Conservation (phyloP, 2,797 vertebrate genomes). For the Catamblyrhynchus diadema region DNA sequence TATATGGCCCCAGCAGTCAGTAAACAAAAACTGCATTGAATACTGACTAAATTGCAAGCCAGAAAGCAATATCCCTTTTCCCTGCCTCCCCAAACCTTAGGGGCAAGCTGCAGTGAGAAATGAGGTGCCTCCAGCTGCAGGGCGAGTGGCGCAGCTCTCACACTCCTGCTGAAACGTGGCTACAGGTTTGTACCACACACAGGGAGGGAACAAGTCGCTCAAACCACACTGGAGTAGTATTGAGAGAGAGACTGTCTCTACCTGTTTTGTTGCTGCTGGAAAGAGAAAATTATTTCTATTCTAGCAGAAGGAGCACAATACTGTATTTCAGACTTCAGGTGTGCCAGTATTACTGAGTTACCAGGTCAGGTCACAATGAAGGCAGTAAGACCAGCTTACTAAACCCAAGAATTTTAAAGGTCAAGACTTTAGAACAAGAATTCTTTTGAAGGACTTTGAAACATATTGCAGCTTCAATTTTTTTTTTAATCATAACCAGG, state of each 20-base stretch:
- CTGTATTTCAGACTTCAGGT: not conserved
- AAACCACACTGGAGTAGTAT: not conserved
- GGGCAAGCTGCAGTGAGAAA: not conserved
- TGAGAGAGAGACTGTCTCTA: not conserved
- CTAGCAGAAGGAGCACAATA: not conserved
- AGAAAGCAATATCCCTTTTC: not conserved
- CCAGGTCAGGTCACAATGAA: not conserved
- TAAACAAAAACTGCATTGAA: not conserved
- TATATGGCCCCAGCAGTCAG: not conserved
- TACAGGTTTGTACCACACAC: accelerated
- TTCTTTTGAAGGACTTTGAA: not conserved
- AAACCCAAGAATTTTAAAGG: not conserved
- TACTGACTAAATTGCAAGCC: not conserved
- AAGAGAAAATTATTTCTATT: not conserved
- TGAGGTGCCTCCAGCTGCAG: not conserved
- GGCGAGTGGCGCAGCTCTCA: accelerated
- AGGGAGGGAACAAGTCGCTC: not conserved
- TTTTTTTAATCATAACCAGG: not conserved
- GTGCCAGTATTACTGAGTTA: not conserved
- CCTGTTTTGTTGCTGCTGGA: not conserved
- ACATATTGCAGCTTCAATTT: not conserved
- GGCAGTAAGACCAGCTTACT: not conserved
- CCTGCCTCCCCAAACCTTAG: not conserved
- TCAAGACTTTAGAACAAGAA: not conserved
- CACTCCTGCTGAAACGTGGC: not conserved